Evolutionary conservation across 1,140 invertebrate species (phyloP), one percentile per base, ranked within the genome.

Genomic region (Neotoxoptera formosana): DNA sequence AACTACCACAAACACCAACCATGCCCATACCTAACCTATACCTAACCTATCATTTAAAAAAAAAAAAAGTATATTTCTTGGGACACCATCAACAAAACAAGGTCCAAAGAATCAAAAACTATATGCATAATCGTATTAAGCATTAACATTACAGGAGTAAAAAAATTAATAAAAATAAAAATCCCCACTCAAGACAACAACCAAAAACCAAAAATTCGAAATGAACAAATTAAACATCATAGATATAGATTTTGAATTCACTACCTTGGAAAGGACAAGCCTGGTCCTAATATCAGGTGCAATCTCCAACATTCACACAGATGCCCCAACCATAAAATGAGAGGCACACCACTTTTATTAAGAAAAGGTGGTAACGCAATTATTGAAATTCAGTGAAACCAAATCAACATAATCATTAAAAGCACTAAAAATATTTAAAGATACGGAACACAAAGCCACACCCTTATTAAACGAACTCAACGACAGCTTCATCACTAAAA

Each of bases 331-430:
- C 7, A 17, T 30, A 0, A 76, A 76, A 76, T 76, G 2, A n/a
- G 14, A n/a, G 67, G 67, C 9, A 14, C 25, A n/a, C n/a, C 67
- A 0, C 8, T 76, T 0, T 0, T 76, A n/a, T 11, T 76, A 11
- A 25, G 30, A 11, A 76, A 76, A 76, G n/a, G 9, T 8, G 0
- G 0, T 34, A 14, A n/a, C 3, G 11, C 0, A 11, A 34, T 9
- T 8, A 34, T 11, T 1, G 0, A 34, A 25, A 0, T 76, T 8
- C 0, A 25, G 2, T 11, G 9, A n/a, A 76, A 7, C 2, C 4
- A n/a, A 0, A 30, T 30, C 1, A 11, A 76, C 1, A 7, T 30
- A 9, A 7, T 76, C 2, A 76, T 30, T 6, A 30, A 9, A 11
- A 76, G 9, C 30, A 9, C 30, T 11, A 76, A 76, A 76, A 30